Evolutionary conservation across 2,888 invertebrate species (phyloP), one percentile per base, ranked within the genome.

Genomic region (Oligia fasciuncula): DNA sequence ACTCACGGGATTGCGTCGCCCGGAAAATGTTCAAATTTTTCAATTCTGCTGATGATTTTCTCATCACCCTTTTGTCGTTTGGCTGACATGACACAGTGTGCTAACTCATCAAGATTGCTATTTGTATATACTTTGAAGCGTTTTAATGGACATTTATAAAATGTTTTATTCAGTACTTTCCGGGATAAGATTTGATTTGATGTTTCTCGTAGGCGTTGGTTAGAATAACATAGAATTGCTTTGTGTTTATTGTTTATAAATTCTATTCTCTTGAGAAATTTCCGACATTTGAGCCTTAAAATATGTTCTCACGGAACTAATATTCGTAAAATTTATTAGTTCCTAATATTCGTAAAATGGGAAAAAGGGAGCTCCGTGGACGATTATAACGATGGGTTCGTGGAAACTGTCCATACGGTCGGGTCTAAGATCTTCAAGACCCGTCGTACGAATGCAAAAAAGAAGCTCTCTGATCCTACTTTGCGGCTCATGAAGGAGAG

Each of bases 81-180:
- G 62, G 40, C 49, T 65, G 29, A 29, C 29, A 49, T 65, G n/a
- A 13, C 62, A 66, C 57, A 60, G 19, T 73, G 77, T 84, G 65
- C 63, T 75, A 49, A 49, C 79, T 81, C 77, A 79, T 87, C 73
- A 73, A 73, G 54, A 77, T 85, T 77, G 60, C 57, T 77, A 60
- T 78, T 74, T 67, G 76, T 63, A 87, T 76, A 69, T 75, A 77
- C 70, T 77, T 79, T 70, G 43, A 51, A 70, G 65, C 29, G 63
- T 76, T 74, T 73, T 65, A 49, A 73, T 79, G 54, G 76, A 77
- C 43, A 73, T 77, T 69, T 76, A 35, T 69, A 29, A 11, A 49
- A 79, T 76, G 65, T 76, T 85, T 77, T 87, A 83, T 83, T 86
- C 65, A 86, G 40, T 73, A 65, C 65, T 72, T 66, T 74, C 66